These are phyloP conservation scores for Lepidochitona cinerea DNA, from an alignment of 2,888 invertebrate genomes.

Conservation along the genomic window DNA sequence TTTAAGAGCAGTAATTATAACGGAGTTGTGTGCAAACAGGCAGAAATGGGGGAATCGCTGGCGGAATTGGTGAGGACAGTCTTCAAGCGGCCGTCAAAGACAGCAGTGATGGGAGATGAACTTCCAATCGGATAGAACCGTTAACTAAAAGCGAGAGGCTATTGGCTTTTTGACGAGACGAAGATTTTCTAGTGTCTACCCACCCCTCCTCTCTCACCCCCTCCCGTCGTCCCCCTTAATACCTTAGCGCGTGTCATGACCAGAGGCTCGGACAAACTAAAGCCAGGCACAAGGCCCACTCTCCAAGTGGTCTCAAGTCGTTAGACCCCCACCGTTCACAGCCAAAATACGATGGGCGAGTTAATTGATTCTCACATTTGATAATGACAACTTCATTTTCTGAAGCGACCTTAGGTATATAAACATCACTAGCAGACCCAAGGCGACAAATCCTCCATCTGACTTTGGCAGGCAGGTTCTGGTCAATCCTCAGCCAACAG, in stretches of 20 bases:
- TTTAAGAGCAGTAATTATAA: neutral
- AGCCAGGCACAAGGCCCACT: neutral
- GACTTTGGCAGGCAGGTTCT: neutral
- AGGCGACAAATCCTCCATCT: neutral
- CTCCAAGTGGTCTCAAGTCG: neutral
- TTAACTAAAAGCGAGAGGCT: no score
- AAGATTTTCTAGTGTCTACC: no score
- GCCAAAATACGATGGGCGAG: neutral
- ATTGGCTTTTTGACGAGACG: no score
- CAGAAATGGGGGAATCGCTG: neutral
- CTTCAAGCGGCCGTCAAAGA: no score
- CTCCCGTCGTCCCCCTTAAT: neutral
- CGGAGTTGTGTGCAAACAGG: neutral
- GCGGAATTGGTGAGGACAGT: neutral
- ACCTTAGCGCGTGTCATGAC: neutral
- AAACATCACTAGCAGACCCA: neutral
- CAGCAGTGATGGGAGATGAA: no score
- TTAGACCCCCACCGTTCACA: no score
- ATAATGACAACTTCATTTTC: slow-evolving; percentile 9
- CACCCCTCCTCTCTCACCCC: neutral
- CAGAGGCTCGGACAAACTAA: neutral
- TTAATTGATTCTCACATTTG: slow-evolving; percentile 10
- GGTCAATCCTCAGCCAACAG: neutral
- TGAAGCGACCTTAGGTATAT: slow-evolving; percentile 1
- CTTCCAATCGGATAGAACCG: no score